Percentiles rank a stretch among this genome's conserved stretches.
Conservation (phyloP, 2,797 vertebrate species). For the Epinephelus coioides region DNA sequence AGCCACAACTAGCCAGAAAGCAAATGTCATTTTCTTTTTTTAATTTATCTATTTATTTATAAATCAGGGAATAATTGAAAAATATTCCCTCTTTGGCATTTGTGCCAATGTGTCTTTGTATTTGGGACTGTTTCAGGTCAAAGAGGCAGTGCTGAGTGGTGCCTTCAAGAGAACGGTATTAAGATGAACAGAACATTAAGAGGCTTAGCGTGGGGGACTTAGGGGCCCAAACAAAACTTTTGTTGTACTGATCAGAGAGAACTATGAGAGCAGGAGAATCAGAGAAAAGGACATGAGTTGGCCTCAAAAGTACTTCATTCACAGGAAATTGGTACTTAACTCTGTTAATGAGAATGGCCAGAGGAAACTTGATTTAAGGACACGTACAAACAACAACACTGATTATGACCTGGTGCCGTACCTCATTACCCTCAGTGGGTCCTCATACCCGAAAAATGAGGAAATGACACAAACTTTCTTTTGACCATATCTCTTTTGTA, state of each 20-base stretch:
- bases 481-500: not conserved
- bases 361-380: conserved; percentile 73
- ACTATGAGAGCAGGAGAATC: conserved; percentile 53
- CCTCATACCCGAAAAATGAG: conserved; percentile 10
- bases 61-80: conserved; percentile 38
- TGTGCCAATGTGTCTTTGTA: conserved; percentile 31
- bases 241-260: conserved; percentile 53
- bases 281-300: conserved; percentile 51
- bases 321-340: conserved; percentile 84
- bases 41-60: conserved; percentile 17
- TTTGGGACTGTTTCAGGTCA: conserved; percentile 49
- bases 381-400: conserved; percentile 56
- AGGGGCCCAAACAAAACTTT: conserved; percentile 52
- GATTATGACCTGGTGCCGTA: conserved; percentile 58
- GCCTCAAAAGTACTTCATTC: conserved; percentile 67
- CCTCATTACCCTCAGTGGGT: conserved; percentile 40
- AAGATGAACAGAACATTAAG: conserved; percentile 51
- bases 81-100: conserved; percentile 36
- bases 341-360: conserved; percentile 61
- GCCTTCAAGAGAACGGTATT: conserved; percentile 57
- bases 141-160: conserved; percentile 25
- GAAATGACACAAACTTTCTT: conserved; percentile 9
- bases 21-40: conserved; percentile 35
- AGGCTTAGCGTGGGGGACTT: conserved; percentile 48
- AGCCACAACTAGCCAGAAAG: conserved; percentile 10